phyloP scores from a whole-genome alignment of 1,140 invertebrate genomes.

The Tetramorium alpestre region DNA sequence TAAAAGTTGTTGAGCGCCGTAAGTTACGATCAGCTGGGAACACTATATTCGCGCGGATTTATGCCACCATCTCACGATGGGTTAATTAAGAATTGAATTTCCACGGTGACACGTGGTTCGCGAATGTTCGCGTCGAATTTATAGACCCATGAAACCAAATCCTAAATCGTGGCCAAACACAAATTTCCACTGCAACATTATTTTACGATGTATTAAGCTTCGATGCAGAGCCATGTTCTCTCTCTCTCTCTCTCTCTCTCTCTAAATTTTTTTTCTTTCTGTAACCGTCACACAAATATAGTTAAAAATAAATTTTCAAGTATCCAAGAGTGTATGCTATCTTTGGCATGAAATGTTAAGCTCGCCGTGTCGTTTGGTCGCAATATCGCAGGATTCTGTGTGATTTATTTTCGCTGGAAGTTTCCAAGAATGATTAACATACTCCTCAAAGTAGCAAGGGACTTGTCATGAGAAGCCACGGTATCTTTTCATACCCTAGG shows the following conservation, averaged over 20 bases:
- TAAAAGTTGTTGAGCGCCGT: constrained; percentile 37
- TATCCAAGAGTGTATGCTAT: neutral
- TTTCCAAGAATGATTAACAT: neutral
- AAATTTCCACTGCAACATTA: constrained; percentile 5
- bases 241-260: neutral
- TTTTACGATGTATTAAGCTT: constrained; percentile 35
- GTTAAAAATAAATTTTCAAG: constrained; percentile 18
- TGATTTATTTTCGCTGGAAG: neutral
- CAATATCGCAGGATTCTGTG: neutral
- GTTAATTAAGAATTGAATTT: constrained; percentile 58
- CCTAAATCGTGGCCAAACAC: constrained; percentile 23
- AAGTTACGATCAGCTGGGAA: constrained; percentile 38
- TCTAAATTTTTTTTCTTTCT: neutral
- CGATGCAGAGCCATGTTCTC: neutral
- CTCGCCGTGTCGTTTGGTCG: neutral
- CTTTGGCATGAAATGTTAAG: neutral
- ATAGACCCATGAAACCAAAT: constrained; percentile 36
- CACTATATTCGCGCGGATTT: constrained; percentile 49
- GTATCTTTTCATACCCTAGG: neutral
- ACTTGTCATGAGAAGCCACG: neutral
- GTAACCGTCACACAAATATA: neutral
- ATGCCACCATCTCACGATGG: constrained; percentile 16
- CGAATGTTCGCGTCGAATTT: constrained; percentile 16
- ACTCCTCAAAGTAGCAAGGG: neutral
- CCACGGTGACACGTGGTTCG: neutral